phyloP scores from a whole-genome alignment of 2,797 vertebrate genomes.

The Microhierax caerulescens region DNA sequence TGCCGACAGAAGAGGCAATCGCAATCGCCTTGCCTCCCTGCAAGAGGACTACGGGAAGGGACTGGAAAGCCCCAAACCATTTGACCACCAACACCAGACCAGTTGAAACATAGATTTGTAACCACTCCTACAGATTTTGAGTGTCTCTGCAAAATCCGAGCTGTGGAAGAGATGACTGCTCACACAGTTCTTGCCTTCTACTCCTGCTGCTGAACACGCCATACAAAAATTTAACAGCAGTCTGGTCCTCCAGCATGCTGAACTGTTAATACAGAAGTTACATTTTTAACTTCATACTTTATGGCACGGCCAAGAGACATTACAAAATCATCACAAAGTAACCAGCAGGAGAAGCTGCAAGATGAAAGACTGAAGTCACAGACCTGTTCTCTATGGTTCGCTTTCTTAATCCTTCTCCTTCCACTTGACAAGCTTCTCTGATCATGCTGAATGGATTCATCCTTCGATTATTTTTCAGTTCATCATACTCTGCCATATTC shows the following conservation, averaged over 20 bases:
- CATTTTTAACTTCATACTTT: neutral
- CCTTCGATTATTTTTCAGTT: neutral
- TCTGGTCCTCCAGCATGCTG: neutral
- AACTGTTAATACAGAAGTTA: neutral
- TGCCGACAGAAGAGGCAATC: neutral
- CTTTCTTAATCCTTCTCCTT: neutral
- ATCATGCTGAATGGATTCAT: neutral
- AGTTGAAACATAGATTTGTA: neutral
- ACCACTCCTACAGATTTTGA: neutral
- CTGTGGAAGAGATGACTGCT: neutral
- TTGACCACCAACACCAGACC: neutral
- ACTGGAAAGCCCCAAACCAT: neutral
- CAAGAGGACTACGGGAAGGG: neutral
- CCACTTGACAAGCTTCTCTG: neutral
- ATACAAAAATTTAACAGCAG: neutral
- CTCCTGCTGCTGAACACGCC: neutral
- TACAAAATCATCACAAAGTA: neutral
- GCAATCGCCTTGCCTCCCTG: neutral
- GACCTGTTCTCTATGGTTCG: neutral
- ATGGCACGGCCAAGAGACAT: neutral
- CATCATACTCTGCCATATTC: neutral
- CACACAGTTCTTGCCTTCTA: neutral
- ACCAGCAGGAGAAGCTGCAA: neutral
- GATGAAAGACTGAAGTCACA: neutral
- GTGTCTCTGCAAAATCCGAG: neutral